Evolutionary conservation across 1,140 invertebrate genomes (phyloP), one percentile per base, ranked within the genome.

Genomic region (Drusus annulatus): DNA sequence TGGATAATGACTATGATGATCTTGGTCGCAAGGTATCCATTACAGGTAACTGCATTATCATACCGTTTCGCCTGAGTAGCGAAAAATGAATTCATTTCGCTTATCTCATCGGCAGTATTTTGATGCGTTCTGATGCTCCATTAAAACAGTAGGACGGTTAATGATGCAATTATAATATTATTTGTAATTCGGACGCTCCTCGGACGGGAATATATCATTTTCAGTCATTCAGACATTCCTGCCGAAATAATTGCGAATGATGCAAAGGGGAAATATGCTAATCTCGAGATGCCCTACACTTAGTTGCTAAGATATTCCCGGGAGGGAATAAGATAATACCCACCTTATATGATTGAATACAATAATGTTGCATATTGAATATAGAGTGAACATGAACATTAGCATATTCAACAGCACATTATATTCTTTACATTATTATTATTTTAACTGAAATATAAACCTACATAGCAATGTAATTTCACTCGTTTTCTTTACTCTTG

Each of bases 131-230:
- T n/a, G n/a, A n/a, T n/a, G n/a, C n/a, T n/a, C 36, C 36, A 51
- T 69, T 69, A 69, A 69, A 69, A 65, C 21, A 65, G 16, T 10
- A 19, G 21, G 25, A 65, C 23, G 60, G 4, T 21, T 63, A 63
- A 63, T 65, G 62, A 65, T 65, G 31, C 62, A 65, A 65, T 65
- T 65, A 65, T 65, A 65, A 36, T 65, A 65, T 45, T 45, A 13
- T 28, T 65, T 65, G 25, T 65, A 65, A 65, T 65, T 65, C 28
- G 16, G 28, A 31, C 62, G 60, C 15, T 28, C 60, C 8, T 63
- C 60, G 21, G 60, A 19, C 23, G 25, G 13, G 23, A 28, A 65
- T 31, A 8, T 65, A 65, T 65, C 62, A 65, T 65, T 65, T 65
- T 16, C 15, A 65, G 21, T 65, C 25, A 65, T 65, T 25, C 25